Base-by-base conservation (phyloP, 2,888 invertebrate species). In the Drosophila macrospina region DNA sequence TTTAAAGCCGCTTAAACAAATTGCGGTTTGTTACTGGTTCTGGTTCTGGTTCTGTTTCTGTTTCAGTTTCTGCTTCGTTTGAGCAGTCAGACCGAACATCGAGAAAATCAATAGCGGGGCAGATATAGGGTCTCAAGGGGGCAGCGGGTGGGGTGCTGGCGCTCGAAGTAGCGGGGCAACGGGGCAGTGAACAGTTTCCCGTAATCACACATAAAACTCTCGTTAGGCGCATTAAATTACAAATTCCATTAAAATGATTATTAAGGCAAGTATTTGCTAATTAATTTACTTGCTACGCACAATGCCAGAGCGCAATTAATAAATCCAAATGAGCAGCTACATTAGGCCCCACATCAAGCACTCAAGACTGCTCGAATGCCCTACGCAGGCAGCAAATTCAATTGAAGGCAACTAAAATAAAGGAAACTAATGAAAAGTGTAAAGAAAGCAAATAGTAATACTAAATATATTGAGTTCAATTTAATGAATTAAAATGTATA, bases 191-290 rank as follows among this genome's bases (percentile, higher is more conserved):
- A 6, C 42, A 24, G 72, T 51, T 51, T 32, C 42, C 39, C 71
- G 73, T 88, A 89, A 86, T 88, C 86, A 78, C 83, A 78, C 86
- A 88, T 86, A 89, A 86, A 88, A 89, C 86, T 72, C 78, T 80
- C 89, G 72, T 89, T 89, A 89, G 89, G 55, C 89, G 86, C 89
- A 88, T 88, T 88, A 90, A 88, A 88, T 90, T 88, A 89, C 88
- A 90, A 88, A 88, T 90, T 88, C 89, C 87, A 88, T 88, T 88
- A 89, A 88, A 88, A 89, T 90, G 88, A 88, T 88, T 88, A 88
- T 79, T 86, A 86, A 82, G 71, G 86, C 83, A 75, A 80, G 80
- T 89, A 88, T 85, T 88, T 82, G 88, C 80, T 90, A 90, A 90
- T 90, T 91, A 90, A 90, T 90, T 88, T 83, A 85, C 82, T 83